Base-by-base conservation (phyloP, 2,888 invertebrate genomes). In the Tholera decimalis region DNA sequence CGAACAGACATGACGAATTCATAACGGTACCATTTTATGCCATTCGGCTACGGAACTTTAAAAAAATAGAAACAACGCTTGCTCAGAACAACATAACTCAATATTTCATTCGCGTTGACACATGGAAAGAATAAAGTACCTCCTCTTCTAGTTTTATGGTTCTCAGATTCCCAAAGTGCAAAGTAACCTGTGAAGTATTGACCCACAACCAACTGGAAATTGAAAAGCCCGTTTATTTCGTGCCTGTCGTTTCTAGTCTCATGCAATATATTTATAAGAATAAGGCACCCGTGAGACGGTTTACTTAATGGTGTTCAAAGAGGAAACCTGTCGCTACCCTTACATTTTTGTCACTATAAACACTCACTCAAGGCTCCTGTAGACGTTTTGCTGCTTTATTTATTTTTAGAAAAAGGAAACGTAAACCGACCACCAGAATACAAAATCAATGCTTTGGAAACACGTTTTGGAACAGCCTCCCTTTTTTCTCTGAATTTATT, bases 291-390 rank as follows among this genome's bases (percentile, higher is more conserved):
- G 11, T 24, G 50, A 43, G 55, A 43, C 33, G 43, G 43, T 62
- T 74, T 43, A 54, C 49, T 53, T 60, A 74, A 68, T 62, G 54
- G 69, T 64, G 59, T n/a, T 69, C 33, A 57, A 56, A 56, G 69
- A 62, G 37, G 47, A 28, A 50, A 46, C 41, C 60, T 60, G 69
- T 64, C 60, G 28, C 64, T 41, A 64, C 37, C 49, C 53, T 49
- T 43, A 60, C 37, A 74, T 75, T 74, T 64, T 58, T 69, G 64
- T 64, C 60, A 50, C 70, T 49, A 75, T 74, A 74, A 74, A 74
- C 70, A 62, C 47, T 74, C 47, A 58, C 46, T 70, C 54, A 47
- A 41, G n/a, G 20, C 39, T 57, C 41, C 37, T 46, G 9, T 30
- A 59, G 11, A 46, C 15, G 37, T 49, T 62, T 54, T 47, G 18